Conservation (phyloP, 1,140 invertebrate genomes). For the Dinoponera quadriceps region DNA sequence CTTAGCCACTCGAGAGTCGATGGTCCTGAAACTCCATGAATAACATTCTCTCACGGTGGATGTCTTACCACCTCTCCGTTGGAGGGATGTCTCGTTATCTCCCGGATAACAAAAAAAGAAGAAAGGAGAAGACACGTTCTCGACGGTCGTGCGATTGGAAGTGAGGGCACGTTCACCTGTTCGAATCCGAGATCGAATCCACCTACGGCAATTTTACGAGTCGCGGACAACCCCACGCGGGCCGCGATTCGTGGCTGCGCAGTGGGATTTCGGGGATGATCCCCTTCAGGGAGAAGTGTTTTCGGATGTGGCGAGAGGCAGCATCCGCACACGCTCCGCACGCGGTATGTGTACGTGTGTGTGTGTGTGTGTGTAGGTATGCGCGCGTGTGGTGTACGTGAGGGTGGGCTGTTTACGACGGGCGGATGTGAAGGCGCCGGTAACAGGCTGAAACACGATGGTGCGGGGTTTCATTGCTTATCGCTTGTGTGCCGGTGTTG, state of each 20-base stretch:
- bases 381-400: not conserved
- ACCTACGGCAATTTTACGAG: constrained; percentile 59
- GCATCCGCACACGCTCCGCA: not conserved
- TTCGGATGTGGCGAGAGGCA: constrained; percentile 46
- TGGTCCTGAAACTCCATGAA: not conserved
- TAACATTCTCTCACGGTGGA: not conserved
- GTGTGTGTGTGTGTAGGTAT: not conserved
- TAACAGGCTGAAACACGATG: constrained; percentile 45
- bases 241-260: constrained; percentile 37
- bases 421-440: not conserved
- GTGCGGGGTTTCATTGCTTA: constrained; percentile 31
- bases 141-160: constrained; percentile 32
- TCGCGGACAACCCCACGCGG: constrained; percentile 18
- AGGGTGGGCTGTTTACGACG: constrained; percentile 9
- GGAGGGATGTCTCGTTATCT: not conserved
- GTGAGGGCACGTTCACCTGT: constrained; percentile 27
- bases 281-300: constrained; percentile 49
- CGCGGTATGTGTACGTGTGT: not conserved
- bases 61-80: not conserved
- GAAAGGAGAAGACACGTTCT: no score
- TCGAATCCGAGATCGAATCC: constrained; percentile 31
- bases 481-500: not conserved
- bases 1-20: no score
- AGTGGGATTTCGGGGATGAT: constrained; percentile 42
- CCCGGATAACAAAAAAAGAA: not conserved